Base-by-base conservation (phyloP, 2,113 vertebrate species). In the Candoia aspera region DNA sequence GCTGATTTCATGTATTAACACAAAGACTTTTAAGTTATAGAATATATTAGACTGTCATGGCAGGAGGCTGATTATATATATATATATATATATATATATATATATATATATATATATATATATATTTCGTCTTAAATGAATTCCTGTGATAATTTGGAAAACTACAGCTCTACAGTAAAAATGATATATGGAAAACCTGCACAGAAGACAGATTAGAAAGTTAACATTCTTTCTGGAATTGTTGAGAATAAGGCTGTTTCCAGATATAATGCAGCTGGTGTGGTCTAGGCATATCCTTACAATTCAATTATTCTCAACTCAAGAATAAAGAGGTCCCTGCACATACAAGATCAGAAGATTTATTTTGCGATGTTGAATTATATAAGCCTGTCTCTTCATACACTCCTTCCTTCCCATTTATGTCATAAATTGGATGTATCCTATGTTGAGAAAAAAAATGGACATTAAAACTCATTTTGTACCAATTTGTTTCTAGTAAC, bases 11-110 rank as follows among this genome's bases (percentile, higher is more conserved):
- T 91, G 84, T 29, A 95, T 94, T 95, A 90, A 42, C n/a, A 62
- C 53, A 92, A 94, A n/a, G 62, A 92, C 90, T 95, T 91, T 57
- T 92, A 92, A 95, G 46, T 95, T 94, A 95, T 29, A 94, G 93
- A 93, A 88, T 57, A 73, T 60, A 91, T 84, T 93, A 94, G 93
- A 85, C 59, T 90, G 6, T 4, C 83, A 53, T 95, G 58, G 83
- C 90, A 93, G 17, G 87, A 95, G 88, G 53, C 53, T 93, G 86
- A 93, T 64, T 62, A 92, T n/a, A 88, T 88, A 33, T 26, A n/a
- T n/a, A n/a, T n/a, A n/a, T n/a, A n/a, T n/a, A n/a, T n/a, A n/a
- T n/a, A n/a, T n/a, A n/a, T n/a, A n/a, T n/a, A n/a, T n/a, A n/a
- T n/a, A n/a, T n/a, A n/a, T n/a, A n/a, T n/a, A n/a, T n/a, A n/a